Conservation (phyloP, 2,888 invertebrate species). For the Caradrina kadenii region DNA sequence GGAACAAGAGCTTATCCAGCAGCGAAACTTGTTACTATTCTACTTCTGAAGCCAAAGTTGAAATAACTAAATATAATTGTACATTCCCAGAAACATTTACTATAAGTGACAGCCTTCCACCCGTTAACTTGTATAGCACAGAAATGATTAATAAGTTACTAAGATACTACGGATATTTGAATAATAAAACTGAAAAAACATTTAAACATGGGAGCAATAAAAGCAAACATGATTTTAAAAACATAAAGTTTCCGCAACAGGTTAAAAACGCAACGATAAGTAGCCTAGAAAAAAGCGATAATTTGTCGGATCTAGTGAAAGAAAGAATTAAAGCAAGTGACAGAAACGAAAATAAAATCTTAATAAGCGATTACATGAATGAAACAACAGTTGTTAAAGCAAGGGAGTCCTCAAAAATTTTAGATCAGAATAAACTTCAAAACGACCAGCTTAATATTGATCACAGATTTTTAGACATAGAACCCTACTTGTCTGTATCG, state of each 20-base stretch:
- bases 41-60: constrained; percentile 83
- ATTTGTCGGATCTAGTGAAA: constrained; percentile 59
- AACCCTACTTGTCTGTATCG: constrained; percentile 66
- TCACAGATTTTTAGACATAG: constrained; percentile 79
- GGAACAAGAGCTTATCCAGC: constrained; percentile 81
- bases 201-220: constrained; percentile 72
- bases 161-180: constrained; percentile 86
- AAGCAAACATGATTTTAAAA: constrained; percentile 62
- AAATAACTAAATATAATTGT: constrained; percentile 86
- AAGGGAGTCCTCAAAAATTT: constrained; percentile 77
- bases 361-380: constrained; percentile 75
- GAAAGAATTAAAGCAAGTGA: constrained; percentile 64
- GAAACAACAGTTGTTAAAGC: constrained; percentile 76
- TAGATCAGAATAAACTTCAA: constrained; percentile 81
- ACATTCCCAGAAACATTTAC: constrained; percentile 88
- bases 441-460: constrained; percentile 79
- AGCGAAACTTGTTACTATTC: constrained; percentile 87
- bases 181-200: constrained; percentile 84
- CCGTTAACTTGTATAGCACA: constrained; percentile 87
- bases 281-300: constrained; percentile 51
- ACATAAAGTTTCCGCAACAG: constrained; percentile 36
- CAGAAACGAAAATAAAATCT: constrained; percentile 74
- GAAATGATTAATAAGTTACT: constrained; percentile 89
- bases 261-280: constrained; percentile 55
- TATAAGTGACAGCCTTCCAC: constrained; percentile 87